Evolutionary conservation across 92 coral and sea anemone species (phyloP).

Genomic region (Zoanthus gigantus): DNA sequence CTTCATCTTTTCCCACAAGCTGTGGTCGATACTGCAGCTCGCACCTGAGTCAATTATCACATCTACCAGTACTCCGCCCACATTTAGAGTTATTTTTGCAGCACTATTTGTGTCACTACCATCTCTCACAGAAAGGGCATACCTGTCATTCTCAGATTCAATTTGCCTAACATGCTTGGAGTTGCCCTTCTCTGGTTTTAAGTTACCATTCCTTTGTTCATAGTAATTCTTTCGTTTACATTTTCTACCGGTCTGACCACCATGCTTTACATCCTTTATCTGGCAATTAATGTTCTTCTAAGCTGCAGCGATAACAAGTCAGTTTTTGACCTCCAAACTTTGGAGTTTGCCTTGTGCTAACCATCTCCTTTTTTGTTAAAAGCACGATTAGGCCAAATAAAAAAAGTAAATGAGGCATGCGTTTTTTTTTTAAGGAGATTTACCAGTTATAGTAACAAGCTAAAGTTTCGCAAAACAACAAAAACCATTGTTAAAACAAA

Average conservation of each 20-base stretch:
- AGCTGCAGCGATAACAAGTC: conserved; percentile 15
- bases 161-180: conserved; percentile 29
- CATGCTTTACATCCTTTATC: conserved; percentile 17
- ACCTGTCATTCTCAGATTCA: conserved; percentile 25
- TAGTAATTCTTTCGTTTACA: conserved; percentile 12
- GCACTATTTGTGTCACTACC: conserved; percentile 21
- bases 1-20: conserved; percentile 38
- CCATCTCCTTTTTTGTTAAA: conserved; percentile 7
- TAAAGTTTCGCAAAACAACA: no score
- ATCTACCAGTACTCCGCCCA: conserved; percentile 28
- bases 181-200: conserved; percentile 22
- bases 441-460: no score
- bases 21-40: conserved; percentile 29
- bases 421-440: no score
- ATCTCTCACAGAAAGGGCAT: conserved; percentile 16
- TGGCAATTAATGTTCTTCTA: neutral
- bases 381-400: neutral
- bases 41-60: conserved; percentile 45
- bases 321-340: conserved; percentile 16
- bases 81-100: conserved; percentile 17
- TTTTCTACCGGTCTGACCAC: neutral
- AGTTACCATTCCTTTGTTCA: conserved; percentile 25
- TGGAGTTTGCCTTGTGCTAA: neutral
- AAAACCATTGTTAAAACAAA: no score
- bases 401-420: no score